Evolutionary conservation across 2,113 vertebrate species (phyloP), one percentile per base, ranked within the genome.

Genomic region (Gymnocephalus cernua): DNA sequence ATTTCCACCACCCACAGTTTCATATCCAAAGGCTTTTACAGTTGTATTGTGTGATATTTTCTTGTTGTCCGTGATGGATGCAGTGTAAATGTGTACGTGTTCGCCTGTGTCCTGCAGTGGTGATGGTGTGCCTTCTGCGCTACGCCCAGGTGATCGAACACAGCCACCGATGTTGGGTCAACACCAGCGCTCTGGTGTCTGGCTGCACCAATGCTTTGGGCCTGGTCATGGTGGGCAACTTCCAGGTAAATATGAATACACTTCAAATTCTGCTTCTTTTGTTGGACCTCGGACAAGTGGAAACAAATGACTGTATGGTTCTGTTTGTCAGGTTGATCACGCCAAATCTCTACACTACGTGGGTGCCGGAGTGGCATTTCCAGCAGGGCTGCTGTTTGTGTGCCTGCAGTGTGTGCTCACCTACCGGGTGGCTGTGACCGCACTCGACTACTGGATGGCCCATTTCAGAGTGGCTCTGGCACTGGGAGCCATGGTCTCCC

Each of bases 321-420:
- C 23, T 72, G 35, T 74, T n/a, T 16, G 38, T 4, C 91, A 98
- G 97, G 97, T 98, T 64, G 97, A 98, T 92, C 94, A 97, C 1
- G 97, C 96, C 35, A 97, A 96, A 87, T 96, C 96, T 45, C 94
- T 98, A 25, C 97, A 98, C 94, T 98, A 98, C 7, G 92, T 98
- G 1, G 97, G 97, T 2, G 95, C 97, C 0, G 96, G 96, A 0
- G 96, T 97, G 68, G 96, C 97, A 15, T 97, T 98, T 83, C 96
- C 96, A 0, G 96, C 97, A 0, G 97, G 97, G 10, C 93, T 97
- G 91, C 94, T 97, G 32, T 98, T 97, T 3, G 95, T 97, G 84
- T 97, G 96, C 86, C 94, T 98, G 76, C 96, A 97, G 92, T 97
- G 97, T 70, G 95, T 96, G 73, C 94, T 98, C 80, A 97, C 96